Base-by-base conservation (phyloP, 2,888 invertebrate genomes). In the Harmothoe impar region DNA sequence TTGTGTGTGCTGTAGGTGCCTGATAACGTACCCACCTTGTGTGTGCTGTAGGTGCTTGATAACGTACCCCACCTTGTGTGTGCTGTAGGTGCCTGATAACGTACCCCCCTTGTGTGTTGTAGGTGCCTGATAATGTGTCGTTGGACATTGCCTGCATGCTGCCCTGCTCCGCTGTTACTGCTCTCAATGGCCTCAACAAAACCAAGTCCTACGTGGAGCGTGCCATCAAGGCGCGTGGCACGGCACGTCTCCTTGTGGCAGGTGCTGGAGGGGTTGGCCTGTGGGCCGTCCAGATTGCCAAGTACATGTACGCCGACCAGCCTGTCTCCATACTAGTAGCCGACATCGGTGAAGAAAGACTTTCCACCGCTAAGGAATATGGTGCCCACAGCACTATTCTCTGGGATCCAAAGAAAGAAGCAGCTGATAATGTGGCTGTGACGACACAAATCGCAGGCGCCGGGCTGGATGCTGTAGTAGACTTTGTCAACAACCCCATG, bases 251-350 rank as follows among this genome's bases (percentile, higher is more conserved):
- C 86, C 81, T 91, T 29, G 52, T 90, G 0, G 77, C 89, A 0
- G 91, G 91, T 0, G 91, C 91, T 35, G 91, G 91, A 1, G 91
- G 91, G 1, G 85, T 91, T n/a, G 91, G 91, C 15, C 77, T 91
- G 77, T 91, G 91, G 91, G 62, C 90, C 23, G 72, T 90, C 5
- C 91, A 91, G 88, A 62, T 91, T 29, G 91, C 90, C 33, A 90
- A 90, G 35, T 86, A 86, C n/a, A 33, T 91, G 77, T 89, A 89
- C 51, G 25, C 72, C n/a, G 51, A 77, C 51, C 62, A 35, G 25
- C 25, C 62, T 0, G 43, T 89, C 31, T 23, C 43, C n/a, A 10
- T 89, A 5, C 25, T 89, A 25, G 89, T 33, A 3, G 89, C 89
- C 5, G 89, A 89, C 31, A 89, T 89, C 3, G 77, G 72, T 7